Conservation (phyloP, 1,140 invertebrate genomes). For the Cecropterus lyciades region DNA sequence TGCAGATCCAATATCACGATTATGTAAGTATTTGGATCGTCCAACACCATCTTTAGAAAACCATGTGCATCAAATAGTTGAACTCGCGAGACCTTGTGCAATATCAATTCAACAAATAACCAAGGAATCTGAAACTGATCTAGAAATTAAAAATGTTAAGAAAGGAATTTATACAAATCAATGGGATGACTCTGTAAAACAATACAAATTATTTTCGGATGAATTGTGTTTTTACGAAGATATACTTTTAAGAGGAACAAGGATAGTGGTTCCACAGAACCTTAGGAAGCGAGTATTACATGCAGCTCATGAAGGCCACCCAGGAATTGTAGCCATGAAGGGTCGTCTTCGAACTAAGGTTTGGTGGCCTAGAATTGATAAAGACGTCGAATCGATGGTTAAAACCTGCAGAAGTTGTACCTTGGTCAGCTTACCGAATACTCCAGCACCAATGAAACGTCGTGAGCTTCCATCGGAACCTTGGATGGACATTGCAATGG, state of each 20-base stretch:
- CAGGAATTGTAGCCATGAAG: constrained; percentile 41
- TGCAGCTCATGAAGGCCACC: no score
- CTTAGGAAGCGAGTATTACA: constrained; percentile 20
- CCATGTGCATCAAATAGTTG: constrained; percentile 13
- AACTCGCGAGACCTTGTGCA: neutral
- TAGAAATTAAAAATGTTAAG: constrained; percentile 23
- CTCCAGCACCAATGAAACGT: constrained; percentile 28
- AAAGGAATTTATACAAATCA: constrained; percentile 20
- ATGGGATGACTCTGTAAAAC: constrained; percentile 21
- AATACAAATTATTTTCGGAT: constrained; percentile 21
- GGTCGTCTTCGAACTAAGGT: constrained; percentile 25
- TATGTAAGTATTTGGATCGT: constrained; percentile 18
- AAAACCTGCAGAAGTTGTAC: constrained; percentile 27
- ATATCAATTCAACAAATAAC: neutral
- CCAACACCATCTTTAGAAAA: constrained; percentile 21
- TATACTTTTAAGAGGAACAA: constrained; percentile 29
- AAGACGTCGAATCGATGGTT: constrained; percentile 8
- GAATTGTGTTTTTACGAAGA: constrained; percentile 32
- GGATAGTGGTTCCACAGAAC: constrained; percentile 32
- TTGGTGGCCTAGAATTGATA: constrained; percentile 38
- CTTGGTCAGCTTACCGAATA: neutral
- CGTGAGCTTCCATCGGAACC: constrained; percentile 24
- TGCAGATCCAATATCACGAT: constrained; percentile 41
- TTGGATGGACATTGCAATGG: constrained; percentile 38
- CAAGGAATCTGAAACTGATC: neutral